Evolutionary conservation across 2,888 invertebrate genomes (phyloP), one percentile per base, ranked within the genome.

Genomic region (Stenolophus ochropezus): DNA sequence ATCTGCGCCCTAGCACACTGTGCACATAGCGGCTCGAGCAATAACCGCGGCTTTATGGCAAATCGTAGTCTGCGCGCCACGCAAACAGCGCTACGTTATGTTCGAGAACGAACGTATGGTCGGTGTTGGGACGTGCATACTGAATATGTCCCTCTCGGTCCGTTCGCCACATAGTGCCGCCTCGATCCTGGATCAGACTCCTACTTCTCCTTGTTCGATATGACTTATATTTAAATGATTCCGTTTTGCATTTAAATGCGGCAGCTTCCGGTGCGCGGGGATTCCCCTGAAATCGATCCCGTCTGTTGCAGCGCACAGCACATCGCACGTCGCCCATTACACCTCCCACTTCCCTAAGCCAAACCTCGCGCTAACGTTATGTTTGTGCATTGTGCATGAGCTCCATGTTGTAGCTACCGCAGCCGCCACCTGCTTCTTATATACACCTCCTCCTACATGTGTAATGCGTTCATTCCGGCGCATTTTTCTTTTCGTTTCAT

Each of bases 171-270:
- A 73, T 51, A 73, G 49, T 51, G n/a, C n/a, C 47, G 8, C 20
- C 27, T 4, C 1, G 8, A 73, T 3, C 20, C 11, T 8, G 6
- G 1, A 51, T 51, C 74, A 25, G 25, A 23, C 23, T 25, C 21
- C 75, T n/a, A n/a, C 53, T 27, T 53, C 76, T 84, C 85, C 85
- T 86, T 87, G 87, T 87, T 79, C 79, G 53, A 87, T 87, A 87
- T 87, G 86, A 86, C 86, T 85, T 86, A 87, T 86, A 87, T 87
- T 87, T 86, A 87, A 88, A 87, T 86, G 86, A 86, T 86, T 87
- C 56, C 87, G 86, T 86, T 87, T 86, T 87, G 86, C 87, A 88
- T 88, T 88, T 86, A 87, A 87, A 88, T 88, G 86, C 87, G 85
- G 85, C 86, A 86, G 80, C 25, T 86, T 85, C 85, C 85, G 85